These are phyloP conservation scores for Actinemys pallida DNA, from an alignment of 2,113 vertebrate genomes.

Conservation along the genomic window DNA sequence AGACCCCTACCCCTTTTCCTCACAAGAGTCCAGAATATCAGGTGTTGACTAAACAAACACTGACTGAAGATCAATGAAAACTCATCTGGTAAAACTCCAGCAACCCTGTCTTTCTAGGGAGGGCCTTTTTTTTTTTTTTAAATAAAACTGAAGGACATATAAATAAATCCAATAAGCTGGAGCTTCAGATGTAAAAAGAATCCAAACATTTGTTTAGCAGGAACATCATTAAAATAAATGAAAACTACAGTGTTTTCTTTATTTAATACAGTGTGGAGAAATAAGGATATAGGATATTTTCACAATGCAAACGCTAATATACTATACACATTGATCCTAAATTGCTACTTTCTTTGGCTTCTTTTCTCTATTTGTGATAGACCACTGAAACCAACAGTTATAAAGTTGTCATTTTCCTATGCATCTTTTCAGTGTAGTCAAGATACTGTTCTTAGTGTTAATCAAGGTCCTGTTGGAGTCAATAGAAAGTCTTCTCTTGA, in stretches of 20 bases:
- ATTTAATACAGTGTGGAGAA: neutral
- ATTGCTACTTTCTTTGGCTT: neutral
- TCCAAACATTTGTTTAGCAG: neutral
- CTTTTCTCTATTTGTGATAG: neutral
- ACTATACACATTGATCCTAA: neutral
- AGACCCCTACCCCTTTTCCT: constrained; percentile 10
- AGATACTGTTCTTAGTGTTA: neutral
- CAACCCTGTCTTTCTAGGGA: neutral
- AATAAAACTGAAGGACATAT: neutral
- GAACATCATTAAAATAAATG: neutral
- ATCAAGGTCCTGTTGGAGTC: neutral
- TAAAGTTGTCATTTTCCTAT: neutral
- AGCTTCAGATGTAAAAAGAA: neutral
- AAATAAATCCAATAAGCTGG: neutral
- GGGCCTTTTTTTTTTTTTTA: neutral
- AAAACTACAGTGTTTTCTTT: neutral
- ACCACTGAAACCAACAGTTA: neutral
- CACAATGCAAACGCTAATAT: neutral
- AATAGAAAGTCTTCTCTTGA: neutral
- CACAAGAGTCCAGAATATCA: constrained; percentile 45
- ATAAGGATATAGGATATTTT: neutral
- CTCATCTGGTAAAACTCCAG: constrained; percentile 46
- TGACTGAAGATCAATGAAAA: constrained; percentile 61
- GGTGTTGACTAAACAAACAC: constrained; percentile 63
- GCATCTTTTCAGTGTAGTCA: neutral